A percentile compares a stretch with the other conserved stretches of the same genome.
Conservation (phyloP, 2,113 vertebrate genomes). For the Ascaphus truei region DNA sequence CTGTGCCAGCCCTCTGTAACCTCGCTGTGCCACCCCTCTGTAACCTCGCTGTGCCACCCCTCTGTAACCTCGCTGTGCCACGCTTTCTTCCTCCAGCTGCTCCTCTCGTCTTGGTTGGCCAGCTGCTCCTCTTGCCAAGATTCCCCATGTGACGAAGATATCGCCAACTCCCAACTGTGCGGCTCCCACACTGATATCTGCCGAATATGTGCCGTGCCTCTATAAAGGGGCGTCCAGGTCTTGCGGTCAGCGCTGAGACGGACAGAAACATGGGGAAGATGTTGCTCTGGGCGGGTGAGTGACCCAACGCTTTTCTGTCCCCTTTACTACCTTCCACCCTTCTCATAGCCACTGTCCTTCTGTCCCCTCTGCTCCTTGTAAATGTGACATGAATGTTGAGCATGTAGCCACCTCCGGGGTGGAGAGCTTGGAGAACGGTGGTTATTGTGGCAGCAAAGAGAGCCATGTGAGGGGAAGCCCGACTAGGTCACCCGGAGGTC, state of each 20-base stretch:
- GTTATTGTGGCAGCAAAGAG: too few relatives aligned
- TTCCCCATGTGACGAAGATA: not conserved
- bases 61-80: not conserved
- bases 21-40: too few relatives aligned
- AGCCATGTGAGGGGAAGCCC: too few relatives aligned
- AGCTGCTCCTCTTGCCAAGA: not conserved
- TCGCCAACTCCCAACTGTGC: slow-evolving; percentile 1
- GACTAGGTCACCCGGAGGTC: too few relatives aligned
- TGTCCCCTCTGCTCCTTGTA: too few relatives aligned
- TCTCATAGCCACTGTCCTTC: too few relatives aligned
- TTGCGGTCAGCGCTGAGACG: not conserved
- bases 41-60: too few relatives aligned
- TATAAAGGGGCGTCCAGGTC: not conserved
- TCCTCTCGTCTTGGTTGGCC: not conserved
- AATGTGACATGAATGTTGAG: too few relatives aligned
- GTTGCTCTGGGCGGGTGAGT: slow-evolving; percentile 34
- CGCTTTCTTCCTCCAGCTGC: not conserved
- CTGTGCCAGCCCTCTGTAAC: too few relatives aligned
- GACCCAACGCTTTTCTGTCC: not conserved
- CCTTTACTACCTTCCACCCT: too few relatives aligned
- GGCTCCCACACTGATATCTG: slow-evolving; percentile 28
- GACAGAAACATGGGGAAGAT: slow-evolving; percentile 24
- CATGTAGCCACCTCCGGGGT: too few relatives aligned
- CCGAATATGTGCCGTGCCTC: not conserved
- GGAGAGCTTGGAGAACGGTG: too few relatives aligned